phyloP scores from a whole-genome alignment of 2,888 invertebrate genomes.

The Trissolcus brochymenae region DNA sequence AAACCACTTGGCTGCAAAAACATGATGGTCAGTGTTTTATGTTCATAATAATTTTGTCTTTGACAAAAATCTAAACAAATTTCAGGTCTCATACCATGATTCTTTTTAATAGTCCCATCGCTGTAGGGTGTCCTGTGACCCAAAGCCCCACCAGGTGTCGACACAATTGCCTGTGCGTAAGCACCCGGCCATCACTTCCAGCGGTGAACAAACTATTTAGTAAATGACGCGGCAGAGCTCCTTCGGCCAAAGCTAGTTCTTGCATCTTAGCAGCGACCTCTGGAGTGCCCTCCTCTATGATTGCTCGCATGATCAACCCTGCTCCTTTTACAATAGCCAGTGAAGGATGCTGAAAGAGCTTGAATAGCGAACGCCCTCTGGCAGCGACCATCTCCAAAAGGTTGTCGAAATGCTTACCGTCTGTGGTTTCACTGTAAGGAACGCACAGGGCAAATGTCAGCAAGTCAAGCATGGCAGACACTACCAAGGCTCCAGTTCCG shows the following conservation, averaged over 20 bases:
- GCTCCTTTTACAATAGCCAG: constrained; percentile 99
- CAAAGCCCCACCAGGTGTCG: constrained; percentile 96
- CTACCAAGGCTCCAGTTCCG: constrained; percentile 95
- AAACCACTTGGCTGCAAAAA: constrained; percentile 90
- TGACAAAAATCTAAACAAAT: background rate
- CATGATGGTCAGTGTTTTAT: background rate
- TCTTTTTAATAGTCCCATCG: constrained; percentile 89
- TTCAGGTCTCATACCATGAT: constrained; percentile 83
- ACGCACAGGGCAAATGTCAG: constrained; percentile 98
- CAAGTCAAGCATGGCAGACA: constrained; percentile 98
- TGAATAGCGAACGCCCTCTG: constrained; percentile 92
- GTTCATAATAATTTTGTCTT: background rate
- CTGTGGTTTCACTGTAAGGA: constrained; percentile 99
- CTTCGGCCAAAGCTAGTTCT: constrained; percentile 95
- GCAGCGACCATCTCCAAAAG: constrained; percentile 95
- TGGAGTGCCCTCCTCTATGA: constrained; percentile 97
- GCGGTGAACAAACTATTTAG: constrained; percentile 91
- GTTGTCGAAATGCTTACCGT: constrained; percentile 95
- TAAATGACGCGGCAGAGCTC: constrained; percentile 95
- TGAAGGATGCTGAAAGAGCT: constrained; percentile 96
- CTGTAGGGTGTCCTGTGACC: constrained; percentile 95
- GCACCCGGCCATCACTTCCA: constrained; percentile 86
- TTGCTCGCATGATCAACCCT: constrained; percentile 96
- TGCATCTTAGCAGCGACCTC: constrained; percentile 96
- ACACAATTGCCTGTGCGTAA: constrained; percentile 94